phyloP scores from a whole-genome alignment of 2,113 vertebrate genomes.

The Peromyscus maniculatus region DNA sequence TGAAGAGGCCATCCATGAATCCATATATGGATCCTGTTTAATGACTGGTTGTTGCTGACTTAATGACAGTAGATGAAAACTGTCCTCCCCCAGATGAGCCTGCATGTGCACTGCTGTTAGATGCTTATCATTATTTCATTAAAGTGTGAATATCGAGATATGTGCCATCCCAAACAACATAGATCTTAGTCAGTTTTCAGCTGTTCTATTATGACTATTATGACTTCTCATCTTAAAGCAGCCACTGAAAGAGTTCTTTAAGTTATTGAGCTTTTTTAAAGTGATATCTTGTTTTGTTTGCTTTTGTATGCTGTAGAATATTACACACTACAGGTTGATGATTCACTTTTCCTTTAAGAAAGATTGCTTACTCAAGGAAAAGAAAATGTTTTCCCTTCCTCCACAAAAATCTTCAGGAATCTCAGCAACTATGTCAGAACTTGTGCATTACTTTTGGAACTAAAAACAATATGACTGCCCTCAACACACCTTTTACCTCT shows the following conservation, averaged over 20 bases:
- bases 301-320: neutral
- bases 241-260: neutral
- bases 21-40: neutral
- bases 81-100: neutral
- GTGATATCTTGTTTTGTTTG: neutral
- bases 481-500: neutral
- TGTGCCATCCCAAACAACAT: neutral
- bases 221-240: neutral
- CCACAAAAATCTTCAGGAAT: neutral
- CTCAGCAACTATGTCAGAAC: neutral
- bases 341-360: neutral
- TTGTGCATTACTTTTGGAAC: neutral
- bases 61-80: neutral
- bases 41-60: neutral
- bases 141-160: neutral
- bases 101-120: neutral
- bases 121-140: neutral
- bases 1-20: neutral
- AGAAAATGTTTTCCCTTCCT: neutral
- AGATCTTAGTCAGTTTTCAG: neutral
- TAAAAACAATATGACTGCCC: neutral
- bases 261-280: neutral
- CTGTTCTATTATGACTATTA: neutral
- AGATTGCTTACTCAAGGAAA: neutral
- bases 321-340: neutral